phyloP scores from a whole-genome alignment of 2,113 vertebrate species.

The Protomyctophum bolini region DNA sequence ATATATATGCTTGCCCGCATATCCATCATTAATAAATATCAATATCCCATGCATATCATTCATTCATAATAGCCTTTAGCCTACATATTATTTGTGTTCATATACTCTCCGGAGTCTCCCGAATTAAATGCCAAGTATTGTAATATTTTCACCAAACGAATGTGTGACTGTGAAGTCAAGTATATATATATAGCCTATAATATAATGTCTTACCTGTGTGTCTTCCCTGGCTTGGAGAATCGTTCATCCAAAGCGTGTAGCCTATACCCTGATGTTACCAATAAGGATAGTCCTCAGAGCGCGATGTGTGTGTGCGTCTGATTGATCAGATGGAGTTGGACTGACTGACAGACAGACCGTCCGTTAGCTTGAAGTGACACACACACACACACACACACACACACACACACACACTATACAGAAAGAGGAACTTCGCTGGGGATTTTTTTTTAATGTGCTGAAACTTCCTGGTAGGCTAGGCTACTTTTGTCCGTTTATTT shows the following conservation, averaged over 20 bases:
- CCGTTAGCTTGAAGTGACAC: background rate
- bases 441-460: conserved; percentile 20
- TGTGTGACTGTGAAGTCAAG: no score
- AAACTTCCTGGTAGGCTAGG: conserved; percentile 46
- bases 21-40: no score
- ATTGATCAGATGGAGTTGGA: conserved; percentile 2
- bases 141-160: no score
- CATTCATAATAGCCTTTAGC: no score
- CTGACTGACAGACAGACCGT: background rate
- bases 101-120: no score
- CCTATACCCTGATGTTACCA: background rate
- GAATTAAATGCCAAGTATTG: no score
- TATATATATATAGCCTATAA: no score
- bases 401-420: background rate
- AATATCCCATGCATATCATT: no score
- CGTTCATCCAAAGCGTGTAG: conserved; percentile 4
- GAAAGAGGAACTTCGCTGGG: conserved; percentile 54
- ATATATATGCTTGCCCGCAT: no score
- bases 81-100: no score
- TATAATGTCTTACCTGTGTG: no score
- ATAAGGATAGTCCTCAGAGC: background rate
- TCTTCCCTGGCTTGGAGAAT: conserved; percentile 15
- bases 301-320: background rate
- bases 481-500: conserved; percentile 37
- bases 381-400: no score